Evolutionary conservation across 2,888 invertebrate species (phyloP), one percentile per base, ranked within the genome.

Genomic region (Lacanobia wlatinum): DNA sequence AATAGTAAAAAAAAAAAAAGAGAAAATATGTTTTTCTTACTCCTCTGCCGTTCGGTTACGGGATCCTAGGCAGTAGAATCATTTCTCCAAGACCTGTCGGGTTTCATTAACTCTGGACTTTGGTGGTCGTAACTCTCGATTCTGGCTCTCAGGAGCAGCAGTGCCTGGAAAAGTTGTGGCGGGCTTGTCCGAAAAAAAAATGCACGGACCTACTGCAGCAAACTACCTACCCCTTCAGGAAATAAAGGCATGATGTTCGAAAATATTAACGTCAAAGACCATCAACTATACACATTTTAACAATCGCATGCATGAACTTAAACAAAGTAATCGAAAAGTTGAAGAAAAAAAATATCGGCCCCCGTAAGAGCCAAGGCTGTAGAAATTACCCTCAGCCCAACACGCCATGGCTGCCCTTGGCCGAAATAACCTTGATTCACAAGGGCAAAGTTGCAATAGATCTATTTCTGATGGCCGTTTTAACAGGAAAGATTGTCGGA

Each of bases 381-480:
- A 70, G 70, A 76, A 85, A 88, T 87, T 86, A 87, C 75, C 74
- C 68, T 38, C 52, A 56, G 64, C 38, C 73, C 34, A 43, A 73
- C 91, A 90, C 91, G 90, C 90, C 75, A 90, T 71, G 43, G 52
- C 6, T 74, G 87, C 78, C 91, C 90, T 91, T 91, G 88, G 80
- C 79, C 83, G 65, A 46, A 65, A 46, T 43, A 80, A 70, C 84
- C 76, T 77, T 77, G 85, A 70, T 70, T 34, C 14, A 58, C 68
- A 74, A 65, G 79, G 70, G 71, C 43, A 63, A n/a, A 67, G 69
- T 50, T 78, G 76, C 77, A 76, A 81, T 78, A 78, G 85, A 85
- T 87, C 81, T 85, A 85, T 83, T 77, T 81, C 76, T 78, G 84
- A 87, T 83, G 60, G 73, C 53, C 46, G 61, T 67, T 76, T 80